Evolutionary conservation across 53 echinoderm and acorn worm genomes (phyloP).

Genomic region (Luidia sarsii): DNA sequence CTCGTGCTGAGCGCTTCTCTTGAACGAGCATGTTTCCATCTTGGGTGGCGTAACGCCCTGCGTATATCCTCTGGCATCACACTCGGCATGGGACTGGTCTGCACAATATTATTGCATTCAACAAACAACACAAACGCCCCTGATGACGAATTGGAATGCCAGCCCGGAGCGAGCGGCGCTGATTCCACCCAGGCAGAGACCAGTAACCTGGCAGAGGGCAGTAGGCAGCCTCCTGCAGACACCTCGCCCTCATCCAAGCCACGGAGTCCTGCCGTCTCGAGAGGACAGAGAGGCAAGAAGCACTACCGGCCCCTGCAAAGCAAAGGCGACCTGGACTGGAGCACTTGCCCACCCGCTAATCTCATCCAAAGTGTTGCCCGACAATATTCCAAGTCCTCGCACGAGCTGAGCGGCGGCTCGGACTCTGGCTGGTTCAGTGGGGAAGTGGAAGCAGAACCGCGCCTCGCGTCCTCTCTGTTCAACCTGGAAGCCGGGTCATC

Average conservation of each 20-base stretch:
- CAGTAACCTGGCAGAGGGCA: not conserved
- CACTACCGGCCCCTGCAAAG: not conserved
- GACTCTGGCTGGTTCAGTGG: not conserved
- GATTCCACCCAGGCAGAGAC: not conserved
- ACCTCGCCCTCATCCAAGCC: too few species aligned
- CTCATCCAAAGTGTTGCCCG: too few species aligned
- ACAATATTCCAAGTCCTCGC: not conserved
- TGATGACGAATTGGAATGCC: not conserved
- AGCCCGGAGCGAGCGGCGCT: not conserved
- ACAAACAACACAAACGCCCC: not conserved
- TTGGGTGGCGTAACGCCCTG: conserved; percentile 86
- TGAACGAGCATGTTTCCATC: conserved; percentile 57
- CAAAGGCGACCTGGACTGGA: too few species aligned
- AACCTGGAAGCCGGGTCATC: not conserved
- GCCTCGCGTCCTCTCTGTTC: not conserved
- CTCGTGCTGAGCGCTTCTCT: conserved; percentile 72
- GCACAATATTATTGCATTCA: conserved; percentile 4
- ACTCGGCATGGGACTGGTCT: conserved; percentile 55
- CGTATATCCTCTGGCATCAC: conserved; percentile 74
- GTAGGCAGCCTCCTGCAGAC: not conserved
- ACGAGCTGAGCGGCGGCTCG: not conserved
- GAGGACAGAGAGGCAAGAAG: not conserved
- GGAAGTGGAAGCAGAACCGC: not conserved
- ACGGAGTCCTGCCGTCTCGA: too few species aligned
- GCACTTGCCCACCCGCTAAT: too few species aligned